Evolutionary conservation across 2,888 invertebrate genomes (phyloP).

Genomic region (Pristionchus japonicus): DNA sequence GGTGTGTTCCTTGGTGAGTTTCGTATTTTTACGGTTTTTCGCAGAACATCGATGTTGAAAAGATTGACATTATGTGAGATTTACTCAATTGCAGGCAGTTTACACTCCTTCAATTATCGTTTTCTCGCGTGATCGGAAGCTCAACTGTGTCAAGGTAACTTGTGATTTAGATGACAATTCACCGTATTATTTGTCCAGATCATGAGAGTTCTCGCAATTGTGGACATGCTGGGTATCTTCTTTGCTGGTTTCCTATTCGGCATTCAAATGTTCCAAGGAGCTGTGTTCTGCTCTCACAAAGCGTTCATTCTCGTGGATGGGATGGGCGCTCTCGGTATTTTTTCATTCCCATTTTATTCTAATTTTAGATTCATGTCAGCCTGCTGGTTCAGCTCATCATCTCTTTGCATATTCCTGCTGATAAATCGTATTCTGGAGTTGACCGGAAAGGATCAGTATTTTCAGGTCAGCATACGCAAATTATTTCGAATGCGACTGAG

Average conservation of each 20-base stretch:
- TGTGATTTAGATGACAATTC: not conserved
- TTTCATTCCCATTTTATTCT: too few relatives aligned
- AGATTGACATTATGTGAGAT: not conserved
- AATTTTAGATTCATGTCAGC: not conserved
- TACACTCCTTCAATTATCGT: not conserved
- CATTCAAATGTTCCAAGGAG: not conserved
- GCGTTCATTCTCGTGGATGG: not conserved
- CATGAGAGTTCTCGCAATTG: not conserved
- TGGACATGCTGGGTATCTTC: not conserved
- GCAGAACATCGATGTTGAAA: too few relatives aligned
- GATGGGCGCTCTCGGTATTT: not conserved
- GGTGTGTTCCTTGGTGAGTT: not conserved
- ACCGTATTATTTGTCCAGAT: not conserved
- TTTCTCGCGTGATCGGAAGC: not conserved
- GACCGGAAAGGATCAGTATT: not conserved
- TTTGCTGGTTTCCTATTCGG: not conserved
- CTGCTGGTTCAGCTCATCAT: not conserved
- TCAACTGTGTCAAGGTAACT: not conserved
- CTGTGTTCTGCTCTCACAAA: not conserved
- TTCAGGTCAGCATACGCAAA: not conserved
- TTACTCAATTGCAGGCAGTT: not conserved
- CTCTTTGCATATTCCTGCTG: not conserved
- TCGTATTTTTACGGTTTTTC: not conserved
- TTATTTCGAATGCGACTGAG: not conserved
- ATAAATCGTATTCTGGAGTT: not conserved